These are phyloP conservation scores for Zaprionus nigranus DNA, from an alignment of 1,140 invertebrate species.

Conservation along the genomic window DNA sequence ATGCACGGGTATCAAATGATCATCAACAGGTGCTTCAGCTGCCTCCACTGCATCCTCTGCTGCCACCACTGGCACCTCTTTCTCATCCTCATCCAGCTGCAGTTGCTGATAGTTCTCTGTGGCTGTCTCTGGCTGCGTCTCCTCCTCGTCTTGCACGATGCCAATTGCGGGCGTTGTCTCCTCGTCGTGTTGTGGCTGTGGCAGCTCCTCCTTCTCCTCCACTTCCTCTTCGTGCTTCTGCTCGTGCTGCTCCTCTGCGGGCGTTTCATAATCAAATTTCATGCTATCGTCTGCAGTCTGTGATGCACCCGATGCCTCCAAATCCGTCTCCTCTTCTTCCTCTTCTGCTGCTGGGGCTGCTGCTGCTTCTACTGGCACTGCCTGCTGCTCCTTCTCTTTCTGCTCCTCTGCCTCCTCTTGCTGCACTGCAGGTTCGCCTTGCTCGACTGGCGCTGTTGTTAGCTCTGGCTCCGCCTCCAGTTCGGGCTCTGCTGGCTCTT, in stretches of 20 bases:
- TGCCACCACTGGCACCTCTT: conserved; percentile 28
- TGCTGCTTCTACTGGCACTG: conserved; percentile 3
- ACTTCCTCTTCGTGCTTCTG: conserved; percentile 16
- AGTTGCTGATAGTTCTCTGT: conserved; percentile 16
- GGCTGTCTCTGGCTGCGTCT: conserved; percentile 20
- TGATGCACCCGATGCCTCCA: conserved; percentile 57
- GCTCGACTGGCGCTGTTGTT: background rate
- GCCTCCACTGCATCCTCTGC: conserved; percentile 6
- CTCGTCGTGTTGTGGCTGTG: background rate
- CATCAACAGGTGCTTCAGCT: conserved; percentile 41
- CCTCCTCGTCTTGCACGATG: conserved; percentile 39
- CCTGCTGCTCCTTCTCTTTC: background rate
- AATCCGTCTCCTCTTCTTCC: conserved; percentile 15
- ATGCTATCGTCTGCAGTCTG: conserved; percentile 70
- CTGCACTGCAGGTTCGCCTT: background rate
- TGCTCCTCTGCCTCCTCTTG: conserved; percentile 28
- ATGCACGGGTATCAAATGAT: conserved; percentile 74
- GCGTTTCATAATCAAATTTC: conserved; percentile 82
- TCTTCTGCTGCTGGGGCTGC: conserved; percentile 13
- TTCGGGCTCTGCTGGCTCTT: conserved; percentile 9
- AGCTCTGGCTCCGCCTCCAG: conserved; percentile 3
- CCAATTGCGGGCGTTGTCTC: conserved; percentile 45
- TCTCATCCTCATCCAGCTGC: conserved; percentile 27
- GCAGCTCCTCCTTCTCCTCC: conserved; percentile 42
- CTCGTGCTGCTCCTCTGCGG: conserved; percentile 44